Evolutionary conservation across 1,140 invertebrate genomes (phyloP), one percentile per base, ranked within the genome.

Genomic region (Euura saliciscinereae): DNA sequence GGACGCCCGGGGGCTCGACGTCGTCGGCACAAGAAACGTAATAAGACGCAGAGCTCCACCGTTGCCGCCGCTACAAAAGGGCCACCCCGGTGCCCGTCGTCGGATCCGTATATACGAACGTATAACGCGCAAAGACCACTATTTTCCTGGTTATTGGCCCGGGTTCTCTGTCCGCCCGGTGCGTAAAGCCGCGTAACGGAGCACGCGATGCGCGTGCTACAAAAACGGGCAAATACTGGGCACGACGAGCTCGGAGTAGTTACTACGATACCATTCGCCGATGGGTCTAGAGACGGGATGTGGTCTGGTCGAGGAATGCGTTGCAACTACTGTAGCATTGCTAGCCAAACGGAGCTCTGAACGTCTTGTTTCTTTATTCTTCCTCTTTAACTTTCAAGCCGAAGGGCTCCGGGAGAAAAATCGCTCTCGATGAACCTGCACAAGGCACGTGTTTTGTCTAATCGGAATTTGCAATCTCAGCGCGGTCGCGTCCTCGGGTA

Each of bases 171-270:
- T 28, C 28, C 28, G 28, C 28, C 28, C 28, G 28, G 28, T 28
- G 28, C 28, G 28, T 28, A 28, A 28, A 28, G 28, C 28, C 28
- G 28, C 28, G 91, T 90, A 75, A 91, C 90, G 46, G 89, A 89
- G 79, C 89, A 91, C 90, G 85, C 78, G 92, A 91, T 68, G 90
- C 87, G 71, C 90, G 88, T 64, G 28, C 28, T 28, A 28, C 28
- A 28, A 28, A 28, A 66, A 66, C 66, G 66, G 45, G 51, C 46
- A n/a, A 69, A 68, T 45, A n/a, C 66, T 45, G 67, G 44, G 13
- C 66, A 66, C 46, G 43, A 66, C 66, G 51, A 45, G 66, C 44
- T 64, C 43, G 65, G 43, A 11, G 43, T 46, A 72, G 13, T 65
- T 66, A 73, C 73, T 69, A 28, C 46, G 45, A 46, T 45, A 66